Evolutionary conservation across 2,888 invertebrate genomes (phyloP).

Genomic region (Eumacrocentrus americanus): DNA sequence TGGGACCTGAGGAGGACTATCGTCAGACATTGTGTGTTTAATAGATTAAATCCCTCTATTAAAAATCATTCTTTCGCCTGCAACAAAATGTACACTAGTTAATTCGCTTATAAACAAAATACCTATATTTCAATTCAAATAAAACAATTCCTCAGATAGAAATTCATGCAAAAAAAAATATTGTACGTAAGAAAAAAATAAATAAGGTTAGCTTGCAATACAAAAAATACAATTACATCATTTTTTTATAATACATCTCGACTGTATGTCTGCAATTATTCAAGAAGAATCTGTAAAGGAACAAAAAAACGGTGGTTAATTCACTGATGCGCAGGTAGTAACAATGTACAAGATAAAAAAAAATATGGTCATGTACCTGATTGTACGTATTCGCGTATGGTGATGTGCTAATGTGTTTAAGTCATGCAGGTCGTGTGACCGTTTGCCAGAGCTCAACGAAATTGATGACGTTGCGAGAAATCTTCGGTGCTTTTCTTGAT

Average conservation of each 20-base stretch:
- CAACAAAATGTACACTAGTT: too few relatives aligned
- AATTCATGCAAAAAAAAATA: too few relatives aligned
- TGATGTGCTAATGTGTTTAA: neutral
- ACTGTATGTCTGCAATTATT: too few relatives aligned
- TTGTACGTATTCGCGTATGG: neutral
- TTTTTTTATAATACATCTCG: too few relatives aligned
- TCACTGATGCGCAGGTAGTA: conserved; percentile 12
- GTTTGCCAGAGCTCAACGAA: neutral
- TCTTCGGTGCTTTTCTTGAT: neutral
- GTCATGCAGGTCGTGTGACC: neutral
- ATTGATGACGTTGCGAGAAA: neutral
- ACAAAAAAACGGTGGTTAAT: neutral
- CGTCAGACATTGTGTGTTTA: conserved; percentile 49
- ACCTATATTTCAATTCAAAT: too few relatives aligned
- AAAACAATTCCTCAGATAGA: too few relatives aligned
- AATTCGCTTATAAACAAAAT: too few relatives aligned
- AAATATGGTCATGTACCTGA: conserved; percentile 13
- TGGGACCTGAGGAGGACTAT: conserved; percentile 43
- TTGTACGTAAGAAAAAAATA: too few relatives aligned
- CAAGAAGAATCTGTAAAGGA: too few relatives aligned
- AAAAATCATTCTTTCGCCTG: neutral
- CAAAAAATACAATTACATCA: too few relatives aligned
- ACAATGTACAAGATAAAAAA: conserved; percentile 15
- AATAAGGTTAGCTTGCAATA: too few relatives aligned
- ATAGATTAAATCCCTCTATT: neutral